Evolutionary conservation across 2,113 vertebrate species (phyloP).

Genomic region (Herpailurus yagouaroundi): DNA sequence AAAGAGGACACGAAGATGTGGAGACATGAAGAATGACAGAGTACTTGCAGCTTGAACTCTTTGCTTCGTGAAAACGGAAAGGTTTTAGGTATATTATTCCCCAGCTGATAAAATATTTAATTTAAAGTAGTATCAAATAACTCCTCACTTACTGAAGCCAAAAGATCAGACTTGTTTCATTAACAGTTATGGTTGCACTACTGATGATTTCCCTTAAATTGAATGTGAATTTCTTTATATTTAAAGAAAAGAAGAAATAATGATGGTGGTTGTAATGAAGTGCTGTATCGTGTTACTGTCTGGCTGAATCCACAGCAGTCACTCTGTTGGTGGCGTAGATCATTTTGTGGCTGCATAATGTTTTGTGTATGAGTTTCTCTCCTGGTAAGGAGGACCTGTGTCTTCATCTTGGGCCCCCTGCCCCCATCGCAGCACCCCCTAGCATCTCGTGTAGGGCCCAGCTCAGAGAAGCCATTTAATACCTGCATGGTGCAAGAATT

Average conservation of each 20-base stretch:
- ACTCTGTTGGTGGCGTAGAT: neutral
- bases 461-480: neutral
- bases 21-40: slow-evolving; percentile 60
- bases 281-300: neutral
- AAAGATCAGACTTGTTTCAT: slow-evolving; percentile 45
- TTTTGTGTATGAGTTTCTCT: neutral
- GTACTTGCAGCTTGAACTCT: slow-evolving; percentile 59
- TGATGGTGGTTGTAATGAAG: neutral
- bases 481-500: neutral
- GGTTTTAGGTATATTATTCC: slow-evolving; percentile 58
- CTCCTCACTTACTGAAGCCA: neutral
- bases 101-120: slow-evolving; percentile 69
- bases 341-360: neutral
- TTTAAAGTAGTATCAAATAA: slow-evolving; percentile 60
- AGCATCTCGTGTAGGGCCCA: neutral
- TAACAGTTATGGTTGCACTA: slow-evolving; percentile 34
- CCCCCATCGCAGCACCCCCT: neutral
- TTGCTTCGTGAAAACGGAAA: slow-evolving; percentile 51
- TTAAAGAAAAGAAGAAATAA: slow-evolving; percentile 25
- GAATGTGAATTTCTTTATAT: slow-evolving; percentile 12
- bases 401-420: neutral
- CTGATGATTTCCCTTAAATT: neutral
- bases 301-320: neutral
- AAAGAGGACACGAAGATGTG: slow-evolving; percentile 59
- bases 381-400: neutral